A percentile compares a stretch with the other conserved stretches of the same genome.
Evolutionary conservation across 2,797 vertebrate genomes (phyloP).

Genomic region (Poecilia velifera): DNA sequence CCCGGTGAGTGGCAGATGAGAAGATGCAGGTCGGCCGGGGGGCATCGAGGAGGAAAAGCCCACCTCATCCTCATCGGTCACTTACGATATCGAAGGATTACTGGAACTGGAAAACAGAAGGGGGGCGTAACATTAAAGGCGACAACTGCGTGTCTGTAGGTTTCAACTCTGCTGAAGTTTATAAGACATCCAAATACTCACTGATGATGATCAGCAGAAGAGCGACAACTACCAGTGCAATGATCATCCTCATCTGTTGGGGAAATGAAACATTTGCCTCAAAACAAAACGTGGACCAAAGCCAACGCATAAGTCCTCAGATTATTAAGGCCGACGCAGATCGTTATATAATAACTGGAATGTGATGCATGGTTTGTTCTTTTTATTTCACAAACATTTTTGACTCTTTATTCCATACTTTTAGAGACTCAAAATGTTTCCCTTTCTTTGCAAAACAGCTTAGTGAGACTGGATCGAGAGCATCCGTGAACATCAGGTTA

Average conservation of each 20-base stretch:
- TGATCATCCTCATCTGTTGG: constrained; percentile 93
- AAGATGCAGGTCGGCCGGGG: constrained; percentile 1
- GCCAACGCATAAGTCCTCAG: background rate
- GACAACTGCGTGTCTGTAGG: background rate
- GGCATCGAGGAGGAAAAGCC: constrained; percentile 31
- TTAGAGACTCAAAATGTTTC: background rate
- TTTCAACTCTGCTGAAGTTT: background rate
- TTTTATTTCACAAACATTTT: background rate
- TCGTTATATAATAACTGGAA: background rate
- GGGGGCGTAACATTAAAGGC: background rate
- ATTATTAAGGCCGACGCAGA: background rate
- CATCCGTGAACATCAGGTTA: background rate
- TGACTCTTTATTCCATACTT: background rate
- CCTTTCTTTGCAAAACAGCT: background rate
- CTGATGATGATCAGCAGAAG: constrained; percentile 94
- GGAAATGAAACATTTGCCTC: constrained; percentile 5
- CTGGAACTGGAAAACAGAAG: constrained; percentile 82
- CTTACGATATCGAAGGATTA: constrained; percentile 90
- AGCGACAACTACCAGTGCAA: constrained; percentile 86
- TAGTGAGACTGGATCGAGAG: background rate
- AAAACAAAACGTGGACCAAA: background rate
- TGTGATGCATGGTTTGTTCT: background rate
- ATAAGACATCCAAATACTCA: constrained; percentile 77
- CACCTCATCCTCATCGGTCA: constrained; percentile 40
- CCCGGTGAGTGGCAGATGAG: constrained; percentile 51